Evolutionary conservation across 1,140 invertebrate species (phyloP).

Genomic region (Heliothis subflexa): DNA sequence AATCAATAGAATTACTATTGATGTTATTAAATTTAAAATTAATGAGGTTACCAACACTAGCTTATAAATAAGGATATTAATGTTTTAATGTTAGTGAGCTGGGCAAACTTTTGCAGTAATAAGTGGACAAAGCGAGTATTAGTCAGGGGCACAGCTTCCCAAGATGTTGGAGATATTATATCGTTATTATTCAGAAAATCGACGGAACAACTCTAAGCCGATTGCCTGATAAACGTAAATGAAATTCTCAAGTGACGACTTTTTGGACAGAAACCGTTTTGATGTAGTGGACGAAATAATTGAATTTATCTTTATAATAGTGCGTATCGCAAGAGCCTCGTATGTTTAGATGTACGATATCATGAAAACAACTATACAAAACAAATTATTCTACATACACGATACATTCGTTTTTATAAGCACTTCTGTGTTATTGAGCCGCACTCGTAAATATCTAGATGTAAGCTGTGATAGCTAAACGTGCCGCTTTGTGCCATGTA

Average conservation of each 20-base stretch:
- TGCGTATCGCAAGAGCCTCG: background rate
- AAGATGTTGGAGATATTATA: constrained; percentile 41
- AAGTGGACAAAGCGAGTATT: constrained; percentile 1
- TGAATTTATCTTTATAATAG: too few relatives aligned
- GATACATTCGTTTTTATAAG: constrained; percentile 5
- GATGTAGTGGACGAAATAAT: background rate
- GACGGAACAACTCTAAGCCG: constrained; percentile 33
- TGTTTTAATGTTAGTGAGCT: background rate
- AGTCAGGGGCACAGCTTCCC: constrained; percentile 1
- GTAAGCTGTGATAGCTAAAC: constrained; percentile 2
- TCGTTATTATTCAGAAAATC: constrained; percentile 38
- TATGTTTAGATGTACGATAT: background rate
- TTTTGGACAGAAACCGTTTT: background rate
- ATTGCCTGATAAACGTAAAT: constrained; percentile 42
- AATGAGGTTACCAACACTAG: too few relatives aligned
- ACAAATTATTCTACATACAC: background rate
- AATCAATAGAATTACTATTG: too few relatives aligned
- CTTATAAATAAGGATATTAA: too few relatives aligned
- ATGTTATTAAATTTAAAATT: too few relatives aligned
- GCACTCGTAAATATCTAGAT: constrained; percentile 22
- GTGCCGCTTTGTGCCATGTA: background rate
- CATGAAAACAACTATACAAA: constrained; percentile 4
- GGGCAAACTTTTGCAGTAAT: constrained; percentile 10
- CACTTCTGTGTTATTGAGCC: constrained; percentile 1
- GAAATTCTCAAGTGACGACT: constrained; percentile 10